These are phyloP conservation scores for Sarcophaga variegata DNA, from an alignment of 2,888 invertebrate genomes.

Conservation along the genomic window DNA sequence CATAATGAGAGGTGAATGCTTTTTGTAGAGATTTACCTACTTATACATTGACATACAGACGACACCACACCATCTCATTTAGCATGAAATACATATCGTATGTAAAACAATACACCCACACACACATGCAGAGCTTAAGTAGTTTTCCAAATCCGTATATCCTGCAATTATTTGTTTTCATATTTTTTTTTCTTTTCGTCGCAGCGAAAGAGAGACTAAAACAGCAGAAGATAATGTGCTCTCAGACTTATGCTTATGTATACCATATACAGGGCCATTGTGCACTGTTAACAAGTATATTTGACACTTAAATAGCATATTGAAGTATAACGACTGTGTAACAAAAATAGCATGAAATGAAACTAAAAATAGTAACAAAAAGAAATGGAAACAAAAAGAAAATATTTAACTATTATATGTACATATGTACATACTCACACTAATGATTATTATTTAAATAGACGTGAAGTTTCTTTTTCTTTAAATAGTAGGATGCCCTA, in stretches of 20 bases:
- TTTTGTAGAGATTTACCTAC: slow-evolving; percentile 35
- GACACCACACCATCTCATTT: neutral
- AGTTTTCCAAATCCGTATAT: too few species aligned
- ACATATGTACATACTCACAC: neutral
- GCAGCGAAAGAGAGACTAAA: too few species aligned
- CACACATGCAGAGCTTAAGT: too few species aligned
- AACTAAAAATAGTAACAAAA: neutral
- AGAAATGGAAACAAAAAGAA: neutral
- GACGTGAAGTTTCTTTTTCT: neutral
- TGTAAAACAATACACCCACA: too few species aligned
- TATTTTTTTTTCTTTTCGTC: too few species aligned
- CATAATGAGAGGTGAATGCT: slow-evolving; percentile 50
- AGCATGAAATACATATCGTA: too few species aligned
- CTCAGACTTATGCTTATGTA: too few species aligned
- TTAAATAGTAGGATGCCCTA: neutral
- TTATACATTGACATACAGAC: slow-evolving; percentile 32
- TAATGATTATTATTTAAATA: slow-evolving; percentile 28
- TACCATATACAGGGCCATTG: neutral
- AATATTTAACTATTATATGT: neutral
- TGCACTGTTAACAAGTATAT: neutral
- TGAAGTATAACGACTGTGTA: neutral
- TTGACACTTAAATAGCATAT: slow-evolving; percentile 43
- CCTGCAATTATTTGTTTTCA: too few species aligned
- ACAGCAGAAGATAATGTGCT: too few species aligned
- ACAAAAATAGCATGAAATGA: neutral